phyloP scores from a whole-genome alignment of 1,140 invertebrate species.

The Neodiprion fabricii region DNA sequence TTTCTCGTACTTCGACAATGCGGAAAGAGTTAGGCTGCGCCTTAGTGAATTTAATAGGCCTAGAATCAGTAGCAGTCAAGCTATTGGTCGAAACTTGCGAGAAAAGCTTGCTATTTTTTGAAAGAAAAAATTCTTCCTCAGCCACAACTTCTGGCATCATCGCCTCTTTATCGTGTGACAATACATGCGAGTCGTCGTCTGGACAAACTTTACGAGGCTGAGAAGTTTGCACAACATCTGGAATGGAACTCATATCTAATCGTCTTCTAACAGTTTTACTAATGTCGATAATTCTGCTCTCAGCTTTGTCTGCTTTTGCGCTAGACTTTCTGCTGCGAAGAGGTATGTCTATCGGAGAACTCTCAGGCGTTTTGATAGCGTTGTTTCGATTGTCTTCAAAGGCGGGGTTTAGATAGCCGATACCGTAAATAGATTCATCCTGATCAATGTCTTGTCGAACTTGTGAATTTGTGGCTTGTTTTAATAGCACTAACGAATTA shows the following conservation, averaged over 20 bases:
- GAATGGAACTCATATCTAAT: constrained; percentile 49
- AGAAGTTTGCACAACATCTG: constrained; percentile 51
- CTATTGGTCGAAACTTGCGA: constrained; percentile 72
- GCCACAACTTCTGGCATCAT: constrained; percentile 36
- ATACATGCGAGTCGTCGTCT: constrained; percentile 29
- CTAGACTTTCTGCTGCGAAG: constrained; percentile 46
- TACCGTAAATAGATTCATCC: constrained; percentile 43
- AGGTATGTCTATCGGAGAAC: constrained; percentile 36
- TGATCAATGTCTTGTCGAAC: constrained; percentile 38
- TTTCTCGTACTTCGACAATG: constrained; percentile 66
- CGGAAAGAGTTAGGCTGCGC: constrained; percentile 52
- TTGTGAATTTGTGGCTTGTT: constrained; percentile 29
- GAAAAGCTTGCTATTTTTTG: constrained; percentile 74
- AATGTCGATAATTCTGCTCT: constrained; percentile 43
- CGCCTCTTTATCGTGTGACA: constrained; percentile 29
- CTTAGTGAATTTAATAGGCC: constrained; percentile 28
- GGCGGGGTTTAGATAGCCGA: constrained; percentile 57
- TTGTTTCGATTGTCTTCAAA: constrained; percentile 49
- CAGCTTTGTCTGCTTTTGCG: constrained; percentile 37
- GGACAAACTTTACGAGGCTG: constrained; percentile 37
- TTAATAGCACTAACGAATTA: not conserved
- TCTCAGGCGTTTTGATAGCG: constrained; percentile 36
- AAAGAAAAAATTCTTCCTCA: constrained; percentile 63
- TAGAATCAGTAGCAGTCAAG: constrained; percentile 37
- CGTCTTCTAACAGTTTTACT: constrained; percentile 47